phyloP scores from a whole-genome alignment of 2,113 vertebrate species.

The Aldabrachelys gigantea region DNA sequence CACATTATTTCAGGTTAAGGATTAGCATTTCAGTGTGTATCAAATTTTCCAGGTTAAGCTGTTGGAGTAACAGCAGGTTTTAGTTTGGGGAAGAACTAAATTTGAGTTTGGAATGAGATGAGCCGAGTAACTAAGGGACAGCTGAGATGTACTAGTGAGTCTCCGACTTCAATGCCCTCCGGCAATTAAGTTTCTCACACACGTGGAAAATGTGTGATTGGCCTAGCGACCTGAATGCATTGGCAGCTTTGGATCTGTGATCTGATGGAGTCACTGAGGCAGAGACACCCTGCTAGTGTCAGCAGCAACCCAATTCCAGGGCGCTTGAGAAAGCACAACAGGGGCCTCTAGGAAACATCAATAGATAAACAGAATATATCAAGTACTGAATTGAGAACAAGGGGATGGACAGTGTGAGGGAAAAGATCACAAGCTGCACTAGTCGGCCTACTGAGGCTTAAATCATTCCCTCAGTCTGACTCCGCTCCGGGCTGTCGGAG shows the following conservation, averaged over 20 bases:
- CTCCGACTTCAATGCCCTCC: not conserved
- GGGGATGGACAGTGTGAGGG: not conserved
- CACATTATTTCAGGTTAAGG: not conserved
- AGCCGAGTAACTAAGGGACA: not conserved
- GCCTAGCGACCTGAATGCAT: accelerated
- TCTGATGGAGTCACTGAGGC: not conserved
- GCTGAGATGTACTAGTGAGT: not conserved
- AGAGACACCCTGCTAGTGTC: not conserved
- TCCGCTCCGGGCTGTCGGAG: not conserved
- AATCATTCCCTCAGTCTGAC: not conserved
- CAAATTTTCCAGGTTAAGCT: not conserved
- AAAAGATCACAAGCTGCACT: not conserved
- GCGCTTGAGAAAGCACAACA: not conserved
- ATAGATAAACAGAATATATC: not conserved
- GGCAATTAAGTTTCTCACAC: accelerated
- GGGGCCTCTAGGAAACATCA: not conserved
- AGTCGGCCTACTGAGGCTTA: slow-evolving; percentile 14
- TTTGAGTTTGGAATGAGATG: not conserved
- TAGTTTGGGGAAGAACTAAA: not conserved
- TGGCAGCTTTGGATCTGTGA: not conserved
- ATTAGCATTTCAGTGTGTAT: accelerated
- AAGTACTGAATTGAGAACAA: not conserved
- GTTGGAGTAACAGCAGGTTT: not conserved
- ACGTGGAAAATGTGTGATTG: not conserved
- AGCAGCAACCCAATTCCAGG: not conserved